Conservation (phyloP, 1,140 invertebrate genomes). For the Bathynomus jamesi region DNA sequence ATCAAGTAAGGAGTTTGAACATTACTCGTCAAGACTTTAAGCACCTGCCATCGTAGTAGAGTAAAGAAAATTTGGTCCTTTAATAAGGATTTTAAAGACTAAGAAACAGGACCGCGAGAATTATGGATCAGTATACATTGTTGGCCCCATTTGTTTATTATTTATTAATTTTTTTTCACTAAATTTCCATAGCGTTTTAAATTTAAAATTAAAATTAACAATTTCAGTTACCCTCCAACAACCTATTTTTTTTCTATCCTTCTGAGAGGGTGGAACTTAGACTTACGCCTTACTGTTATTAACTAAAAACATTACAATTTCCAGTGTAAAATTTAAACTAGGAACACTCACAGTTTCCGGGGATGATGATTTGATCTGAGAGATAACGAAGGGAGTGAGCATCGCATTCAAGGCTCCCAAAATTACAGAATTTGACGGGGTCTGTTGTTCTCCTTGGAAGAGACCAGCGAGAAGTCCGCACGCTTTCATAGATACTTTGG, state of each 20-base stretch:
- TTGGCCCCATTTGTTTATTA: no score
- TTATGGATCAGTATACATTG: background rate
- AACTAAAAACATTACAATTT: no score
- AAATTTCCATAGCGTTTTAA: no score
- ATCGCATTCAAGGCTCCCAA: conserved; percentile 64
- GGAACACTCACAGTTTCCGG: conserved; percentile 24
- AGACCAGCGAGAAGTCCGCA: conserved; percentile 72
- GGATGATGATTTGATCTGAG: conserved; percentile 41
- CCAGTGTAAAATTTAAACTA: no score
- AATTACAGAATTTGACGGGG: conserved; percentile 59
- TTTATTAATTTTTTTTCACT: no score
- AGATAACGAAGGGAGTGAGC: conserved; percentile 80
- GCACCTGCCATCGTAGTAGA: conserved; percentile 50
- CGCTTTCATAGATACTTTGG: conserved; percentile 74
- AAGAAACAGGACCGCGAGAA: background rate
- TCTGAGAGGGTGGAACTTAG: no score
- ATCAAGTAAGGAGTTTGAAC: conserved; percentile 91
- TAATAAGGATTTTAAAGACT: background rate
- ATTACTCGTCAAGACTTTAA: conserved; percentile 93
- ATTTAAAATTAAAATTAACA: no score
- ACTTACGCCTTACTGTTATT: no score
- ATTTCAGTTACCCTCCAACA: no score
- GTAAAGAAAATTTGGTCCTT: background rate
- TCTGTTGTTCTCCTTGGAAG: conserved; percentile 51
- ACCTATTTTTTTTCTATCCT: no score